Conservation (phyloP, 2,888 invertebrate species). For the Drosophila leonis region DNA sequence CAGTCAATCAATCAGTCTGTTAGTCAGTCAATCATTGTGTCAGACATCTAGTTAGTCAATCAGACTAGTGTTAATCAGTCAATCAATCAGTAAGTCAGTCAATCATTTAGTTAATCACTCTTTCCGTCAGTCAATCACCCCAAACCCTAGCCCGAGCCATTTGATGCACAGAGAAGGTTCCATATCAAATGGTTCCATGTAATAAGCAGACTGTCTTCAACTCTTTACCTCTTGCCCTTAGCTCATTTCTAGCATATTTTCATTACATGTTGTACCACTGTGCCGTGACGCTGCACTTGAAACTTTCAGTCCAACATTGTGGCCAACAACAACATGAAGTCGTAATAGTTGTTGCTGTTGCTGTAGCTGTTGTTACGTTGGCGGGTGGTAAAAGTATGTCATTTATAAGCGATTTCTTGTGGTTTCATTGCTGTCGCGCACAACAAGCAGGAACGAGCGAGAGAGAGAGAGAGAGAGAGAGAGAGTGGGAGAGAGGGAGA, state of each 20-base stretch:
- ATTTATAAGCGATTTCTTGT: constrained; percentile 59
- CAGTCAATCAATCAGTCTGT: not conserved
- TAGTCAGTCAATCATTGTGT: too few species aligned
- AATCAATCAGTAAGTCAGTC: too few species aligned
- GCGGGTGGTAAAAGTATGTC: constrained; percentile 42
- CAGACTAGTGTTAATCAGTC: too few species aligned
- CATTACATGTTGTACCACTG: constrained; percentile 24
- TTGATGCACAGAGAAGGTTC: not conserved
- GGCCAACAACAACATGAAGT: constrained; percentile 50
- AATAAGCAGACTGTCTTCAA: too few species aligned
- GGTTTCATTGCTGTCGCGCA: constrained; percentile 45
- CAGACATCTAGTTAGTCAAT: too few species aligned
- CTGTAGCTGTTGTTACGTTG: constrained; percentile 21
- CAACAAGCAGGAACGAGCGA: not conserved
- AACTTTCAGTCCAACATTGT: constrained; percentile 54
- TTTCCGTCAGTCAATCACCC: too few species aligned
- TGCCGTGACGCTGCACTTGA: constrained; percentile 58
- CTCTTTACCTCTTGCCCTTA: not conserved
- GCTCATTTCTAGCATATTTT: not conserved
- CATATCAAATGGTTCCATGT: not conserved
- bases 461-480: not conserved
- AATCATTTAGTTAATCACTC: too few species aligned
- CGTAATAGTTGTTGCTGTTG: constrained; percentile 36
- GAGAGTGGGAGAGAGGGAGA: constrained; percentile 6
- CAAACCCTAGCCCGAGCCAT: too few species aligned